Conservation (phyloP, 2,797 vertebrate species). For the Chrosomus eos region DNA sequence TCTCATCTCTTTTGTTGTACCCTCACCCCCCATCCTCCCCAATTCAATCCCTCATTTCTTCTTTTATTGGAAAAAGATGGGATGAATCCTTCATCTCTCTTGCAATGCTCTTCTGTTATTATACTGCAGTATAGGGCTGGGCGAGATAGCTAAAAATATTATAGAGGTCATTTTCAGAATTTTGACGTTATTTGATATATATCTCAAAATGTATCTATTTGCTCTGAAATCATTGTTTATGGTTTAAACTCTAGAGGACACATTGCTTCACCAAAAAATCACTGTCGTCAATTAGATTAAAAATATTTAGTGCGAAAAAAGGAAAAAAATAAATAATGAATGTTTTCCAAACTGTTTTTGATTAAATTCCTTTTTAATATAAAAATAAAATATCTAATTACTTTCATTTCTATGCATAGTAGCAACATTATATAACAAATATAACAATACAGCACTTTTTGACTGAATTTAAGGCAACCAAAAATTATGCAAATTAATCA, state of each 20-base stretch:
- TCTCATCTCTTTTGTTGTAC: conserved; percentile 64
- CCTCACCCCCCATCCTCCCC: conserved; percentile 62
- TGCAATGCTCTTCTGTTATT: conserved; percentile 77
- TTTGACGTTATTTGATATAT: not conserved
- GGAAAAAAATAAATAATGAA: not conserved
- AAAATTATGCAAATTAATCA: not conserved
- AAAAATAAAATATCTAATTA: not conserved
- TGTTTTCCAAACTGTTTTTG: not conserved
- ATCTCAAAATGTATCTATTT: not conserved
- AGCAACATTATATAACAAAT: not conserved
- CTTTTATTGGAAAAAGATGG: conserved; percentile 80
- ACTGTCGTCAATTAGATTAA: not conserved
- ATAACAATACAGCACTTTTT: not conserved
- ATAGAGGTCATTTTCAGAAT: conserved; percentile 15
- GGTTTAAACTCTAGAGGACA: not conserved
- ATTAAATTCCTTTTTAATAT: not conserved
- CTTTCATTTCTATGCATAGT: not conserved
- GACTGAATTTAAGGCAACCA: not conserved
- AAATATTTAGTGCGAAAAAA: not conserved
- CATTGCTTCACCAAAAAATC: not conserved
- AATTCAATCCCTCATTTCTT: conserved; percentile 73
- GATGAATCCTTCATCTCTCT: conserved; percentile 78
- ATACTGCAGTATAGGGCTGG: conserved; percentile 54
- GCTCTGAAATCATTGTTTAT: not conserved
- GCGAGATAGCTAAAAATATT: conserved; percentile 21